Conservation (phyloP, 92 coral and sea anemone species). For the Metridium senile region DNA sequence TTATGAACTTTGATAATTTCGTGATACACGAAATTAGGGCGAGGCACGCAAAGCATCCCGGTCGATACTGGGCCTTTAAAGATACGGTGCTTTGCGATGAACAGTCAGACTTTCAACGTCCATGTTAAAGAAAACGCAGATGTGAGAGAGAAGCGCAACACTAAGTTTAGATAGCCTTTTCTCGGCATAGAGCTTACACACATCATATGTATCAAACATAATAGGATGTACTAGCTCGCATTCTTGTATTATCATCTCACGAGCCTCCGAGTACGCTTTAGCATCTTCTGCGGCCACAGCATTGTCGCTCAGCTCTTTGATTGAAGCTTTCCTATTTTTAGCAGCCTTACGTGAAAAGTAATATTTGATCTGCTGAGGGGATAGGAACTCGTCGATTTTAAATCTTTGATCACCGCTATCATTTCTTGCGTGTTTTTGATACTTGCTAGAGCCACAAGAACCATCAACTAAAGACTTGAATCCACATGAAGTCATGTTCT, state of each 20-base stretch:
- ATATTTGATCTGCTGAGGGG: conserved; percentile 40
- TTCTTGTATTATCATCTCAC: conserved; percentile 24
- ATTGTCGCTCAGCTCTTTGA: conserved; percentile 3
- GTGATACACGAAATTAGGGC: too few relatives aligned
- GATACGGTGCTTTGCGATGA: conserved; percentile 35
- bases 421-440: conserved; percentile 38
- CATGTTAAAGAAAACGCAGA: conserved; percentile 18
- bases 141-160: conserved; percentile 25
- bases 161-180: conserved; percentile 38
- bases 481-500: conserved; percentile 57
- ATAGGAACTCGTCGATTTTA: conserved; percentile 51
- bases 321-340: conserved; percentile 29
- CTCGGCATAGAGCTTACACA: conserved; percentile 31
- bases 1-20: too few relatives aligned
- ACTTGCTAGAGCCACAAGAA: conserved; percentile 59
- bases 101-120: conserved; percentile 19
- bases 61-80: too few relatives aligned
- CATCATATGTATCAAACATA: conserved; percentile 32
- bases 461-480: conserved; percentile 44
- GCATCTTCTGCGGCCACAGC: conserved; percentile 27
- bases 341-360: conserved; percentile 40
- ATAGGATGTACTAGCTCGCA: conserved; percentile 41
- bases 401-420: conserved; percentile 39
- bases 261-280: conserved; percentile 24
- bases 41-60: too few relatives aligned